These are phyloP conservation scores for Tanypteryx hageni DNA, from an alignment of 2,888 invertebrate species.

Conservation along the genomic window DNA sequence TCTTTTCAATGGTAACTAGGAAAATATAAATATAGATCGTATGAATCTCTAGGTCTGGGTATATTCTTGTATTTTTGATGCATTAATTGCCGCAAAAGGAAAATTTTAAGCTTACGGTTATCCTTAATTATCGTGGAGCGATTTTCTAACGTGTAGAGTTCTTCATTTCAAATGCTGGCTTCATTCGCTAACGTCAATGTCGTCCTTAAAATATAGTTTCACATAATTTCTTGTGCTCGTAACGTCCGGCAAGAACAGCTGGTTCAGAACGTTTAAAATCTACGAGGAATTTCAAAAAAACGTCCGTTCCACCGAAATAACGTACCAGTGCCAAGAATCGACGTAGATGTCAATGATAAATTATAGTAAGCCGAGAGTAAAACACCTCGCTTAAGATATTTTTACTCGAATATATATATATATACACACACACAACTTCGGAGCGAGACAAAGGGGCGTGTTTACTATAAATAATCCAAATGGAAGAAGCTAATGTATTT, in stretches of 20 bases:
- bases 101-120: too few relatives aligned
- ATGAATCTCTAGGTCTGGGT: too few relatives aligned
- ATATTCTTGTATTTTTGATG: too few relatives aligned
- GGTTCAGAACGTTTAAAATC: not conserved
- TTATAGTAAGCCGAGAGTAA: not conserved
- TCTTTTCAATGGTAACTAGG: too few relatives aligned
- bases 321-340: not conserved
- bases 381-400: not conserved
- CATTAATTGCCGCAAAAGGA: too few relatives aligned
- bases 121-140: too few relatives aligned
- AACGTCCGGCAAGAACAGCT: not conserved
- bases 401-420: not conserved
- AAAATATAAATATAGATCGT: too few relatives aligned
- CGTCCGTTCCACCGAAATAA: not conserved
- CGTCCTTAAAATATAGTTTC: too few relatives aligned
- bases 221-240: not conserved
- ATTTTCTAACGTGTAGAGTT: too few relatives aligned
- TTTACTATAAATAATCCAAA: constrained; percentile 15
- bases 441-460: not conserved
- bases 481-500: constrained; percentile 39
- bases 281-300: not conserved
- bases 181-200: too few relatives aligned
- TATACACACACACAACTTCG: not conserved
- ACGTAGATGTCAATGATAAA: not conserved
- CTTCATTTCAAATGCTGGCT: too few relatives aligned